Evolutionary conservation across 2,113 vertebrate species (phyloP).

Genomic region (Dolichallabes microphthalmus): DNA sequence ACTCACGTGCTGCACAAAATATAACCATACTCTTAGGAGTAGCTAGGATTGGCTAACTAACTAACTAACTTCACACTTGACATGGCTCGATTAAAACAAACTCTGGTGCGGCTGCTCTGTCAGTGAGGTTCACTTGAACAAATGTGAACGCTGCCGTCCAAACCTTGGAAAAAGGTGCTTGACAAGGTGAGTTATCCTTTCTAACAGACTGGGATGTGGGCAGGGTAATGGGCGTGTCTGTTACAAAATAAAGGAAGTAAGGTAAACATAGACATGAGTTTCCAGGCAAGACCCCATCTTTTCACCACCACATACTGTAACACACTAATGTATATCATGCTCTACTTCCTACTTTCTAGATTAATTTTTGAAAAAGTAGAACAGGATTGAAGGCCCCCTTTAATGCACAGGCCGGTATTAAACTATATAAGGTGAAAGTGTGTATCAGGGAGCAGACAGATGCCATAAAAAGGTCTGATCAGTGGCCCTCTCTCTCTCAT

Average conservation of each 20-base stretch:
- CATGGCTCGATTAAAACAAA: no score
- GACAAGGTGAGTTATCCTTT: background rate
- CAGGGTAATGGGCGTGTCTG: background rate
- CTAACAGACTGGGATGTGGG: background rate
- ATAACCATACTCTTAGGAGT: background rate
- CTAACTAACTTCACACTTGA: background rate
- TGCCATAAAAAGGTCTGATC: background rate
- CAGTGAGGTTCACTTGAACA: no score
- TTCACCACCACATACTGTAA: background rate
- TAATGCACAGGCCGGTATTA: background rate
- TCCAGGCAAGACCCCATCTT: no score
- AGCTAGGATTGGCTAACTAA: background rate
- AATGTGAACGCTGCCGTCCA: no score
- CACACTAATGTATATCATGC: background rate
- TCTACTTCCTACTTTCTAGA: background rate
- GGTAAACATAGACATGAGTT: background rate
- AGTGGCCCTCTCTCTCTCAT: background rate
- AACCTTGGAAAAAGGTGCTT: no score
- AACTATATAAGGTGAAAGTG: slow-evolving; percentile 13
- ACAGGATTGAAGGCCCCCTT: background rate
- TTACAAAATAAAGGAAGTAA: background rate
- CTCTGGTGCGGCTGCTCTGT: no score
- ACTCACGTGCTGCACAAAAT: no score
- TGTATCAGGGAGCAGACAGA: background rate
- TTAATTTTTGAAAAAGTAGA: no score